These are phyloP conservation scores for Eudemis profundana DNA, from an alignment of 2,888 invertebrate genomes.

Conservation along the genomic window DNA sequence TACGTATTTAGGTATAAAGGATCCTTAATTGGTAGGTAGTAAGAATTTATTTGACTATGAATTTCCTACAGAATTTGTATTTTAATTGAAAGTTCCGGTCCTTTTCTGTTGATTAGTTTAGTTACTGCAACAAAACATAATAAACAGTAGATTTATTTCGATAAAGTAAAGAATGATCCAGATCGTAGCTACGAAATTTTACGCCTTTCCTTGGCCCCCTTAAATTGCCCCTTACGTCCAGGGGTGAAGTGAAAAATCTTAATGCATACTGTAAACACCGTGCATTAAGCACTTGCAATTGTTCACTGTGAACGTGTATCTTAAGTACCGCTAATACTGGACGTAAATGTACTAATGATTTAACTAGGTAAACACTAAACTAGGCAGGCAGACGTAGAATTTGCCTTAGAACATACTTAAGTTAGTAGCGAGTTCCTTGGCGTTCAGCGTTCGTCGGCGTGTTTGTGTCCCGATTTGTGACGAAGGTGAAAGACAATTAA, in stretches of 20 bases:
- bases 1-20: conserved; percentile 75
- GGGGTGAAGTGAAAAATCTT: not conserved
- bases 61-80: conserved; percentile 57
- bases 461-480: conserved; percentile 54
- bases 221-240: too few relatives aligned
- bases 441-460: too few relatives aligned
- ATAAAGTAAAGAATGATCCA: too few relatives aligned
- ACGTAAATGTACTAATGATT: conserved; percentile 18
- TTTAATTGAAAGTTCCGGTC: conserved; percentile 22
- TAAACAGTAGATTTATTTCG: too few relatives aligned
- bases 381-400: conserved; percentile 6
- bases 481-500: conserved; percentile 60
- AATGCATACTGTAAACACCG: not conserved
- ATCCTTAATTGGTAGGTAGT: conserved; percentile 75
- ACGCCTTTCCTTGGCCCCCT: too few relatives aligned
- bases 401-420: conserved; percentile 25
- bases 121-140: not conserved
- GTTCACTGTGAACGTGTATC: not conserved
- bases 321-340: conserved; percentile 13
- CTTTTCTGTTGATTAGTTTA: conserved; percentile 1
- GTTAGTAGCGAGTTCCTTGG: conserved; percentile 49
- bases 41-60: conserved; percentile 71
- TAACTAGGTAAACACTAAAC: conserved; percentile 16
- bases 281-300: not conserved
- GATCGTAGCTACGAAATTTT: too few relatives aligned